These are phyloP conservation scores for Invenusta paracnida DNA, from an alignment of 2,888 invertebrate genomes.

Conservation along the genomic window DNA sequence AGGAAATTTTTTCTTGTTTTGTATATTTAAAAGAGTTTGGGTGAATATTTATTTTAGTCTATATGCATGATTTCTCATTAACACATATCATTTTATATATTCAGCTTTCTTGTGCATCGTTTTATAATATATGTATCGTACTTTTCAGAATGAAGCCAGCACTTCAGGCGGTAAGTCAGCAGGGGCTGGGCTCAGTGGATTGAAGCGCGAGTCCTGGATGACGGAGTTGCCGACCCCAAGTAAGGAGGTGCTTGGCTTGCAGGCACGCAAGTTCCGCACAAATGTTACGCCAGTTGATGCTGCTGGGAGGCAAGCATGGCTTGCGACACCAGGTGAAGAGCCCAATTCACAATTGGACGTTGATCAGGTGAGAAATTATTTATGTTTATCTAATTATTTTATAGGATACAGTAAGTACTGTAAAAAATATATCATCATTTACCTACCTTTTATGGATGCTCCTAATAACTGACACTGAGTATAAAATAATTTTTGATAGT, in stretches of 20 bases:
- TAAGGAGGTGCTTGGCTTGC: neutral
- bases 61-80: too few species aligned
- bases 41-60: too few species aligned
- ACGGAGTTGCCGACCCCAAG: neutral
- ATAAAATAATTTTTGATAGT: too few species aligned
- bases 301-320: neutral
- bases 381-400: neutral
- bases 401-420: too few species aligned
- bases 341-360: neutral
- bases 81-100: too few species aligned
- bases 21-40: too few species aligned
- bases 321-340: neutral
- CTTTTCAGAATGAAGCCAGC: neutral
- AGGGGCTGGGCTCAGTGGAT: neutral
- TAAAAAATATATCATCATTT: too few species aligned
- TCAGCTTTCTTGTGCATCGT: too few species aligned
- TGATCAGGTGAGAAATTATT: neutral
- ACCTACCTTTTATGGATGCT: too few species aligned
- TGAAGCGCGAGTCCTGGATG: neutral
- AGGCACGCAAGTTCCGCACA: neutral
- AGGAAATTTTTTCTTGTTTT: too few species aligned
- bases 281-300: neutral
- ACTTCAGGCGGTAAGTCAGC: neutral
- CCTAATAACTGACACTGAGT: too few species aligned
- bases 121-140: too few species aligned